Conservation (phyloP, 2,888 invertebrate genomes). For the Tenthredo amoena region DNA sequence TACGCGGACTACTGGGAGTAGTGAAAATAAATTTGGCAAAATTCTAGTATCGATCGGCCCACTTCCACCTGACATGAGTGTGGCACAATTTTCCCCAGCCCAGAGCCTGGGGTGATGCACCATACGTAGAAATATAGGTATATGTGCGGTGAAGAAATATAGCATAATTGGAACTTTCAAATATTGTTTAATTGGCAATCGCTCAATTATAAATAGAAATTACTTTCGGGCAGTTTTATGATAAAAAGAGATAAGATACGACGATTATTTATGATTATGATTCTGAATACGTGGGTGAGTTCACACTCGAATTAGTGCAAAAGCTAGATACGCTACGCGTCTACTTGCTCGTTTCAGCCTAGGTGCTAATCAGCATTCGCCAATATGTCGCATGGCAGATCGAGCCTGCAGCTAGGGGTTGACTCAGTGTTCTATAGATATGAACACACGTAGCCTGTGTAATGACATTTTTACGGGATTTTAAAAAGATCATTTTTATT, state of each 20-base stretch:
- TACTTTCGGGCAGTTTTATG: not conserved
- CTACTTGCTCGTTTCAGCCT: not conserved
- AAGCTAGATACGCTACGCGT: not conserved
- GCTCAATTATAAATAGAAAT: not conserved
- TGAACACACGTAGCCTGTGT: not conserved
- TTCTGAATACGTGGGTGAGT: not conserved
- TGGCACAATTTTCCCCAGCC: constrained; percentile 1
- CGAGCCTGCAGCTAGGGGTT: not conserved
- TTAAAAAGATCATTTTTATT: not conserved
- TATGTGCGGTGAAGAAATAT: not conserved
- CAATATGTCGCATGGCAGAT: not conserved
- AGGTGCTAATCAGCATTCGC: constrained; percentile 6
- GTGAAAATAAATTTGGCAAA: constrained; percentile 22
- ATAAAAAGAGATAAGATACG: not conserved
- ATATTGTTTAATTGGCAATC: not conserved
- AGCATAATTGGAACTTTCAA: not conserved
- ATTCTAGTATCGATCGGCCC: constrained; percentile 23
- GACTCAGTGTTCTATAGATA: not conserved
- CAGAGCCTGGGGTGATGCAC: not conserved
- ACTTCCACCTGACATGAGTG: constrained; percentile 19
- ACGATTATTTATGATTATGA: not conserved
- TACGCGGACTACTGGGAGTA: not conserved
- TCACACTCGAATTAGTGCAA: not conserved
- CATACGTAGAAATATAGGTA: not conserved
- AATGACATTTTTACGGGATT: not conserved